phyloP scores from a whole-genome alignment of 2,113 vertebrate genomes.

The Semnornis frantzii region DNA sequence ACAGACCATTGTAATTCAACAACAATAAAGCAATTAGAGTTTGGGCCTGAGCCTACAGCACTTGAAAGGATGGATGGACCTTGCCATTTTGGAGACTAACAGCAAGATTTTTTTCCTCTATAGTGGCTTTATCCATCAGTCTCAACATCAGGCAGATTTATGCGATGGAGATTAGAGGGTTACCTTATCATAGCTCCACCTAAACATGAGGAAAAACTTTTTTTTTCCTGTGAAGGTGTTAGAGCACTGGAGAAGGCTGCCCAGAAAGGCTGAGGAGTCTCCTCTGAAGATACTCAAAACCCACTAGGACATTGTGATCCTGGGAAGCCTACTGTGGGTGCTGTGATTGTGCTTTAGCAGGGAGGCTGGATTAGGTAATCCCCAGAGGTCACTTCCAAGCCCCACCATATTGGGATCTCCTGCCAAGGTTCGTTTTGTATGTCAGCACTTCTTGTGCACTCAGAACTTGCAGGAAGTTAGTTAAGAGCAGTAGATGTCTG shows the following conservation, averaged over 20 bases:
- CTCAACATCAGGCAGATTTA: background rate
- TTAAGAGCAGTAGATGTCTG: rapidly evolving
- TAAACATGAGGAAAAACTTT: too few relatives aligned
- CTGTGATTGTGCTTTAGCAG: too few relatives aligned
- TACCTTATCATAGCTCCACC: background rate
- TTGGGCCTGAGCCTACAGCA: background rate
- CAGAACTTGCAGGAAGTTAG: background rate
- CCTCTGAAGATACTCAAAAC: too few relatives aligned
- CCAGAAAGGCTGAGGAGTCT: too few relatives aligned
- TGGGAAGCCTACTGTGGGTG: too few relatives aligned
- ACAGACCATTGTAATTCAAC: background rate
- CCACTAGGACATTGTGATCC: too few relatives aligned
- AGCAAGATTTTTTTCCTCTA: background rate
- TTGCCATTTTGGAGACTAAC: background rate
- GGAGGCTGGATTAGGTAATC: too few relatives aligned
- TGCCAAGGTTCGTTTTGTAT: background rate
- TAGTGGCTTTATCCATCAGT: background rate
- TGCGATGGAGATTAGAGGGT: background rate
- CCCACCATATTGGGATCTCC: background rate
- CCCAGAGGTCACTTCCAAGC: too few relatives aligned
- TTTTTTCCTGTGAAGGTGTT: too few relatives aligned
- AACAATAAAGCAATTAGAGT: background rate
- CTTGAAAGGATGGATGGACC: background rate
- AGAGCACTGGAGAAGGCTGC: too few relatives aligned
- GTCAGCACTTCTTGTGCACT: background rate